These are phyloP conservation scores for Erinaceus europaeus DNA, from an alignment of 2,113 vertebrate species.

Conservation along the genomic window DNA sequence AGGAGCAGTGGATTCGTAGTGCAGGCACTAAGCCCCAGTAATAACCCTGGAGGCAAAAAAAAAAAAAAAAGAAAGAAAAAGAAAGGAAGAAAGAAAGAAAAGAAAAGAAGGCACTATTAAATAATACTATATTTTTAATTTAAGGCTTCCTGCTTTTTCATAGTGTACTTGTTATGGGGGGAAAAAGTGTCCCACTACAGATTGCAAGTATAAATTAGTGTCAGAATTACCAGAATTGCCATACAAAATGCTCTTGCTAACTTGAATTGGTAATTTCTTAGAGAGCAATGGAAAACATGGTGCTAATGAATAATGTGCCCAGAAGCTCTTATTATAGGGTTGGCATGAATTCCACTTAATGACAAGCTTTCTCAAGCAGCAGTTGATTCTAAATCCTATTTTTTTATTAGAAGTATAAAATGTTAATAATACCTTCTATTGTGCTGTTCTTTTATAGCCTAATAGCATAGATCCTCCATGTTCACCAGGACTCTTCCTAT, in stretches of 20 bases:
- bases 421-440: conserved; percentile 71
- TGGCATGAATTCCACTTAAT: conserved; percentile 71
- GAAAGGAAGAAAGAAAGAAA: too few relatives aligned
- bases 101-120: too few relatives aligned
- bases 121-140: conserved; percentile 42
- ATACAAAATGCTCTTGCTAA: conserved; percentile 49
- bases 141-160: conserved; percentile 20
- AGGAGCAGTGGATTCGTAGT: too few relatives aligned
- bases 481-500: conserved; percentile 58
- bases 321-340: conserved; percentile 65
- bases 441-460: conserved; percentile 41
- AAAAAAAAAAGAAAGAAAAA: too few relatives aligned
- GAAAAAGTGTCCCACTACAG: background rate
- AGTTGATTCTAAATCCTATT: conserved; percentile 72
- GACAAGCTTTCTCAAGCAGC: conserved; percentile 68
- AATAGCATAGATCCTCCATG: conserved; percentile 34
- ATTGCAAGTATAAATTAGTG: conserved; percentile 54
- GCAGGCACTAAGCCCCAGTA: too few relatives aligned
- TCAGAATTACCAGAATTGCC: conserved; percentile 56
- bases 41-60: too few relatives aligned
- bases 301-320: conserved; percentile 60
- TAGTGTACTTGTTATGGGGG: background rate
- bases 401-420: conserved; percentile 75
- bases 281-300: conserved; percentile 55
- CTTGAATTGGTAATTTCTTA: conserved; percentile 64